Percentiles rank a stretch among this genome's conserved stretches.
Evolutionary conservation across 2,797 vertebrate species (phyloP).

Genomic region (Typhlichthys subterraneus): DNA sequence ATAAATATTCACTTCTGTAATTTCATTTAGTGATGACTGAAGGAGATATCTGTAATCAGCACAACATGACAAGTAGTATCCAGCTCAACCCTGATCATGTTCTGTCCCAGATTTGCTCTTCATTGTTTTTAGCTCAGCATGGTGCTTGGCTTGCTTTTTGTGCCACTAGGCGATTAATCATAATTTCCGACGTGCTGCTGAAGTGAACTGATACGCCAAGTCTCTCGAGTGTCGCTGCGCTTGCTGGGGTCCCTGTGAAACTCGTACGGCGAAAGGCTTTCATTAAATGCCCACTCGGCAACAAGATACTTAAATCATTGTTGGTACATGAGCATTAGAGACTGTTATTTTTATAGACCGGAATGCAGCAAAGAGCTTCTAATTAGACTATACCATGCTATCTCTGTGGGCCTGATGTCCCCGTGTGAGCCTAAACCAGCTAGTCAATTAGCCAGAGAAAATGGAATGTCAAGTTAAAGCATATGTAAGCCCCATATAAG

Average conservation of each 20-base stretch:
- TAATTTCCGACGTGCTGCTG: conserved; percentile 48
- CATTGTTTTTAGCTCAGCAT: conserved; percentile 19
- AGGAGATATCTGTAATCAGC: conserved; percentile 41
- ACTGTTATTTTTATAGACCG: conserved; percentile 51
- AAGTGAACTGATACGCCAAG: conserved; percentile 28
- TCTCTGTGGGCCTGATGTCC: conserved; percentile 69
- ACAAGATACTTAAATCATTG: conserved; percentile 47
- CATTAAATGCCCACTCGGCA: conserved; percentile 40
- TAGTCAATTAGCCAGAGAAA: conserved; percentile 71
- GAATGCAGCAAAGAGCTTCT: conserved; percentile 64
- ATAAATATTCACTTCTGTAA: conserved; percentile 61
- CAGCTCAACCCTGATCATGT: conserved; percentile 54
- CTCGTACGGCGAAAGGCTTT: conserved; percentile 26
- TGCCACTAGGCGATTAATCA: conserved; percentile 61
- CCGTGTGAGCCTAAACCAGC: conserved; percentile 47
- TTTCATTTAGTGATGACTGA: conserved; percentile 42
- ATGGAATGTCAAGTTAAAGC: conserved; percentile 67
- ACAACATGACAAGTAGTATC: conserved; percentile 61
- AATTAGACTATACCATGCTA: conserved; percentile 67
- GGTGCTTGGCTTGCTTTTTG: conserved; percentile 38
- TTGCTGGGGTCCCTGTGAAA: conserved; percentile 41
- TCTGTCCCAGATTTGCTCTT: conserved; percentile 49
- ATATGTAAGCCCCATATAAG: conserved; percentile 50
- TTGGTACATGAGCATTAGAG: conserved; percentile 48
- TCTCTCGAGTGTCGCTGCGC: conserved; percentile 51